Base-by-base conservation (phyloP, 2,888 invertebrate species). In the Tenthredo scrophulariae region DNA sequence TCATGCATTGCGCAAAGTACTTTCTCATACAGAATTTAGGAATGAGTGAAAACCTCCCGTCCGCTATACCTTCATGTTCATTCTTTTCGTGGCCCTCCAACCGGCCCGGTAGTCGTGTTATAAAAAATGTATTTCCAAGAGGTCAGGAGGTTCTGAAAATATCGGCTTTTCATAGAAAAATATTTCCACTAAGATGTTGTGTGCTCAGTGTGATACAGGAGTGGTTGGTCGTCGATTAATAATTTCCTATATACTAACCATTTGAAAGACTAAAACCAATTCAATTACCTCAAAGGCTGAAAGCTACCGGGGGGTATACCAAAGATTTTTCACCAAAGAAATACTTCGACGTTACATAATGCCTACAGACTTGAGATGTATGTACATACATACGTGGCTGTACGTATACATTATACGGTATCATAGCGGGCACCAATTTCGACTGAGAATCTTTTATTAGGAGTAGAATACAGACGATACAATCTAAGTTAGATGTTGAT, bases 401-500 rank as follows among this genome's bases (percentile, higher is more conserved):
- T 70, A 37, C 18, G 43, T 43, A 43, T 43, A 43, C 13, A 0
- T 0, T 46, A n/a, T 13, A n/a, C n/a, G 40, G 43, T 10, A 43
- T 43, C 10, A 9, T 72, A 29, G 37, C 7, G 40, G 37, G 40
- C 22, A 37, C 22, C 29, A 74, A 74, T 43, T 40, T 43, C 43
- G 26, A 74, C 26, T 74, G 72, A 43, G 37, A 74, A 74, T 74
- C 22, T 43, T 74, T 74, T 22, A 74, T 74, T 22, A 26, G 22
- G 9, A 29, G 29, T 33, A 50, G 15, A 29, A 29, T 29, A 29
- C 18, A 77, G 33, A 50, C 77, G 77, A 54, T 62, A 40, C 62
- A 58, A 80, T 62, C 40, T 62, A 62, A 62, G 58, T 80, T 58
- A 15, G 80, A 80, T 80, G 50, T 80, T 40, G 80, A 80, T 80